These are phyloP conservation scores for Platycheirus rosarum DNA, from an alignment of 2,888 invertebrate genomes.

Conservation along the genomic window DNA sequence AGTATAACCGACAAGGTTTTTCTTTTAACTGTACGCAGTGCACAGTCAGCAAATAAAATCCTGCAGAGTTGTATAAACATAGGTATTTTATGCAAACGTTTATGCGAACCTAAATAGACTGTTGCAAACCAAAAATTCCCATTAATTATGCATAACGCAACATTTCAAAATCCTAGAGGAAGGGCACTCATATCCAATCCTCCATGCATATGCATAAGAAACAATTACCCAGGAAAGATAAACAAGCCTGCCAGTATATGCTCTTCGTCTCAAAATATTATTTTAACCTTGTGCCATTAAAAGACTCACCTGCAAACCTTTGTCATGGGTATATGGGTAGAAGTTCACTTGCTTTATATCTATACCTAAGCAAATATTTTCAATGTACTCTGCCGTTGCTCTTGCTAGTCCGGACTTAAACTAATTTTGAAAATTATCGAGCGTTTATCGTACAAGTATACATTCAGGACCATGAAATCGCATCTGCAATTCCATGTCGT, in stretches of 20 bases:
- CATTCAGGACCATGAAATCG: constrained; percentile 1
- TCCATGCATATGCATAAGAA: constrained; percentile 27
- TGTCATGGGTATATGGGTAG: not conserved
- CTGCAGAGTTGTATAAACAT: too few species aligned
- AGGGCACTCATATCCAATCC: not conserved
- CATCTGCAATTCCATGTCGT: not conserved
- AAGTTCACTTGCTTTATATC: constrained; percentile 5
- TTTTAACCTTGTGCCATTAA: constrained; percentile 40
- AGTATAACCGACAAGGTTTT: too few species aligned
- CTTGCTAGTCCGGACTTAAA: constrained; percentile 12
- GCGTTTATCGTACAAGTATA: not conserved
- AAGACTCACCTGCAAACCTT: constrained; percentile 32
- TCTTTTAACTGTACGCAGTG: too few species aligned
- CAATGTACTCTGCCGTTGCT: constrained; percentile 23
- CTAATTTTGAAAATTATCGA: constrained; percentile 52
- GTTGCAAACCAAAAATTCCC: constrained; percentile 32
- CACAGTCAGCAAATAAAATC: too few species aligned
- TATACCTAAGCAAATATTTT: constrained; percentile 41
- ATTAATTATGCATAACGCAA: constrained; percentile 56
- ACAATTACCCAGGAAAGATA: constrained; percentile 51
- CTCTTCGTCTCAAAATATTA: constrained; percentile 30
- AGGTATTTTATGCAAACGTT: not conserved
- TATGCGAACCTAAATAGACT: constrained; percentile 5
- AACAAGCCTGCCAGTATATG: constrained; percentile 12
- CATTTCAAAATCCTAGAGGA: constrained; percentile 19